phyloP scores from a whole-genome alignment of 2,888 invertebrate species.

The Synergus umbraculus region DNA sequence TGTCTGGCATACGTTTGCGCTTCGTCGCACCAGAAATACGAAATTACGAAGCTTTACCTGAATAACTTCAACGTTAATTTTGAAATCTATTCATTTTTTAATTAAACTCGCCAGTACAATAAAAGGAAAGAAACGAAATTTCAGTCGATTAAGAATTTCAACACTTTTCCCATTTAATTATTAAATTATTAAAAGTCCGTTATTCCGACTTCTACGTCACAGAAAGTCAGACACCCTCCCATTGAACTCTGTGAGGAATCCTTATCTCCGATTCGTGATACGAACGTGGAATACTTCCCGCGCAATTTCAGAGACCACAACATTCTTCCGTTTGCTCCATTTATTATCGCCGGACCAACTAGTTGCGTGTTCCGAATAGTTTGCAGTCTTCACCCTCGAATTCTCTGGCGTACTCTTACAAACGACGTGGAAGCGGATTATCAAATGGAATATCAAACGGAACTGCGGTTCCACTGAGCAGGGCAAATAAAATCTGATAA shows the following conservation, averaged over 20 bases:
- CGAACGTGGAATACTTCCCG: slow-evolving; percentile 13
- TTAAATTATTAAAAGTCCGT: neutral
- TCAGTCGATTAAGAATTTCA: neutral
- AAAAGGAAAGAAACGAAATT: no score
- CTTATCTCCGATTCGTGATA: slow-evolving; percentile 13
- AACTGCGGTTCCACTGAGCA: neutral
- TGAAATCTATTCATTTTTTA: neutral
- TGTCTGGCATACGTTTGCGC: slow-evolving; percentile 65
- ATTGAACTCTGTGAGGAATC: slow-evolving; percentile 5
- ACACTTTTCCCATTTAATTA: no score
- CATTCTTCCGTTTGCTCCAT: slow-evolving; percentile 27
- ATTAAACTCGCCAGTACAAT: no score
- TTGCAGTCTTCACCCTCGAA: slow-evolving; percentile 23
- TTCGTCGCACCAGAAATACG: slow-evolving; percentile 65
- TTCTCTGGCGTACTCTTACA: slow-evolving; percentile 1
- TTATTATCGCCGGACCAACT: slow-evolving; percentile 21
- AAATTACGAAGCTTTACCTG: slow-evolving; percentile 53
- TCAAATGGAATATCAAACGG: neutral
- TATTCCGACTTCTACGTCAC: neutral
- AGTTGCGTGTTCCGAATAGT: slow-evolving; percentile 33
- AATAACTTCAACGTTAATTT: neutral
- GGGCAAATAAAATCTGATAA: slow-evolving; percentile 21
- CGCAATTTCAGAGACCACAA: slow-evolving; percentile 23
- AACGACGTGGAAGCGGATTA: neutral
- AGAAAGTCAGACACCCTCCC: neutral